Evolutionary conservation across 2,797 vertebrate species (phyloP).

Genomic region (Dryobates pubescens): DNA sequence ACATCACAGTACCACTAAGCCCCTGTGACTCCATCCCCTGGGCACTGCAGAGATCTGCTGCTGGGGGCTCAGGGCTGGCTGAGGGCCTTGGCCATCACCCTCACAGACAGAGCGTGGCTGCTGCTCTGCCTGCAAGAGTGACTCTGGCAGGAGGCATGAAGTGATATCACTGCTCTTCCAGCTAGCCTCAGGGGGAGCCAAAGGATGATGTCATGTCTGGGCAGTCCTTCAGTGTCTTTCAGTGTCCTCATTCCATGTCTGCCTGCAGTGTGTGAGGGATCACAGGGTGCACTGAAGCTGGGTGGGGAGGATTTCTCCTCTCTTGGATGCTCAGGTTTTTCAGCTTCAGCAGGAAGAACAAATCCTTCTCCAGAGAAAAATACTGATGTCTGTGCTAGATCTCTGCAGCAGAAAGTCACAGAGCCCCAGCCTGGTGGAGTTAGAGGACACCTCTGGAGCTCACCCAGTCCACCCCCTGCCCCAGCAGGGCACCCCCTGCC

Average conservation of each 20-base stretch:
- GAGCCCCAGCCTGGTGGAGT: no score
- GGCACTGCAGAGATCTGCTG: neutral
- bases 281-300: neutral
- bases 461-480: no score
- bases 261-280: neutral
- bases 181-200: conserved; percentile 24
- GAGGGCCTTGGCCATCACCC: neutral
- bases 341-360: neutral
- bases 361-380: neutral
- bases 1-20: neutral
- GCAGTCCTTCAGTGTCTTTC: neutral
- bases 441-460: no score
- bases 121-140: neutral
- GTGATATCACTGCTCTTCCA: conserved; percentile 21
- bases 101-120: neutral
- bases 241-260: neutral
- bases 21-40: neutral
- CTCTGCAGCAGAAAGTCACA: no score
- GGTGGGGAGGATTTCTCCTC: neutral
- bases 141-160: conserved; percentile 24
- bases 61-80: neutral
- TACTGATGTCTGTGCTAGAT: no score
- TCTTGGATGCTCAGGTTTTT: neutral
- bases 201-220: conserved; percentile 42
- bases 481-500: no score